These are phyloP conservation scores for Pachyseris speciosa DNA, from an alignment of 64 coral and sea anemone genomes.

Conservation along the genomic window DNA sequence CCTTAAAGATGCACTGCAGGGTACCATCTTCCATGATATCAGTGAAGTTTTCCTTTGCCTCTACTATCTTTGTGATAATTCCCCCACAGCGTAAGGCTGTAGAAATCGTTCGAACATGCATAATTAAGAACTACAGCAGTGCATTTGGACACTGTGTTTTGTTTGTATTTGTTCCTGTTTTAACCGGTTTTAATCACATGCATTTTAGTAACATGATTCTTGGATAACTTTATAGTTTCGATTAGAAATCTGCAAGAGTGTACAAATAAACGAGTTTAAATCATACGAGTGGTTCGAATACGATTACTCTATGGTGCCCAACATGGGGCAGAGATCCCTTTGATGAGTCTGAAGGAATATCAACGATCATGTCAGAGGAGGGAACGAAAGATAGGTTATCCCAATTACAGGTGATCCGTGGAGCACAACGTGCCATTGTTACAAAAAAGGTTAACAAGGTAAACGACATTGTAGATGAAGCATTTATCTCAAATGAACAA, in stretches of 20 bases:
- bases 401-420: background rate
- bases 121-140: too few relatives aligned
- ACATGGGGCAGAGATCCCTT: conserved; percentile 4
- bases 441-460: background rate
- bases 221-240: too few relatives aligned
- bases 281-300: background rate
- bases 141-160: too few relatives aligned
- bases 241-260: too few relatives aligned
- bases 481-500: background rate
- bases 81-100: too few relatives aligned
- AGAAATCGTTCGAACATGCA: too few relatives aligned
- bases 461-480: background rate
- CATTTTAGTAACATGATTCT: too few relatives aligned
- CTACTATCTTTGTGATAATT: conserved; percentile 76
- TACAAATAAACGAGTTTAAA: background rate
- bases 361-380: background rate
- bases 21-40: conserved; percentile 74
- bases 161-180: too few relatives aligned
- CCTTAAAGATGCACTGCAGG: conserved; percentile 72
- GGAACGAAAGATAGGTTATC: background rate
- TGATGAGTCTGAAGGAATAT: too few relatives aligned
- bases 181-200: too few relatives aligned
- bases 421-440: background rate
- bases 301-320: conserved; percentile 33
- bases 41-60: conserved; percentile 68